Evolutionary conservation across 1,140 invertebrate species (phyloP).

Genomic region (Drosophila persimilis): DNA sequence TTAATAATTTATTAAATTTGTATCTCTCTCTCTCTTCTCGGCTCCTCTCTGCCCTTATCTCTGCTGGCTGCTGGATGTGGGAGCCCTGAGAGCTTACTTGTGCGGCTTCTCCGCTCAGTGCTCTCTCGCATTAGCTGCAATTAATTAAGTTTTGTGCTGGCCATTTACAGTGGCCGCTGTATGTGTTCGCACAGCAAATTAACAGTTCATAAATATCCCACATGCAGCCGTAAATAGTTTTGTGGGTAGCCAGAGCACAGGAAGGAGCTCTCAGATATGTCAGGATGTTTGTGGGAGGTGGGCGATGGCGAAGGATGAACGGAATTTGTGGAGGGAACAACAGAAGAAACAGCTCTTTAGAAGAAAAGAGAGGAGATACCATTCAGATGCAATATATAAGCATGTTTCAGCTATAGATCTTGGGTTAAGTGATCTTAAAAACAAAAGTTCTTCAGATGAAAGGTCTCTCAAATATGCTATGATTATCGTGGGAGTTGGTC

Average conservation of each 20-base stretch:
- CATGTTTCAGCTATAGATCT: no score
- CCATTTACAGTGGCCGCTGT: conserved; percentile 59
- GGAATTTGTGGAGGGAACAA: no score
- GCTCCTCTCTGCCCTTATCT: conserved; percentile 12
- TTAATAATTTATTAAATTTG: conserved; percentile 70
- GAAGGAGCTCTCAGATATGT: no score
- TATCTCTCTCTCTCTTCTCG: conserved; percentile 2
- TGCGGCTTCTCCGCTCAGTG: conserved; percentile 36
- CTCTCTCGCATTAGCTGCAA: conserved; percentile 66
- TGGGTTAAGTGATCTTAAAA: no score
- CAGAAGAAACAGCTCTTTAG: no score
- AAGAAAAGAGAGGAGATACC: no score
- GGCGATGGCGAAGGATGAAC: conserved; percentile 10
- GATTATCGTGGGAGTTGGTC: neutral
- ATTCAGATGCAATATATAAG: no score
- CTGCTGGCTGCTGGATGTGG: conserved; percentile 1
- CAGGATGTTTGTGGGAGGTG: neutral
- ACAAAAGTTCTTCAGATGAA: no score
- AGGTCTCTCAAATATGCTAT: no score
- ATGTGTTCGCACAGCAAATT: conserved; percentile 57
- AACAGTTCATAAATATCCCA: conserved; percentile 74
- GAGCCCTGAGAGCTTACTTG: conserved; percentile 36
- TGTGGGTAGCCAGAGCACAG: neutral
- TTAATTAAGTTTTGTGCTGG: conserved; percentile 73
- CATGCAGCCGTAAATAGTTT: conserved; percentile 58